Conservation (phyloP, 2,888 invertebrate genomes). For the Nomada fucata region DNA sequence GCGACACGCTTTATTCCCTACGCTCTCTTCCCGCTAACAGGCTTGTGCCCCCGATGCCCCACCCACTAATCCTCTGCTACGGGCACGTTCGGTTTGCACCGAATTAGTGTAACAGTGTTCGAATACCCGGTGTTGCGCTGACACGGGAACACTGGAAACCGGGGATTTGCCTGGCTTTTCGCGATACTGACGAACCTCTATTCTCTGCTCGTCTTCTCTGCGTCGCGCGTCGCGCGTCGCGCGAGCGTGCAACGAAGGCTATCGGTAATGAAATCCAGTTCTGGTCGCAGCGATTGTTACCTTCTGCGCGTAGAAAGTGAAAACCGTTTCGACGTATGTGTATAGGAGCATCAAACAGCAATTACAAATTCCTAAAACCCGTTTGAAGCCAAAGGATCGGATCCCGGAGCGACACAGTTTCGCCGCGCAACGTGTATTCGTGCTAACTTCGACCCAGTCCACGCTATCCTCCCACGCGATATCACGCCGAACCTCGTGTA, state of each 20-base stretch:
- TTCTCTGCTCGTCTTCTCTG: neutral
- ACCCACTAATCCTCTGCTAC: constrained; percentile 27
- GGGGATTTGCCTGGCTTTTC: constrained; percentile 4
- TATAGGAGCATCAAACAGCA: neutral
- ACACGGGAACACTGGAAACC: neutral
- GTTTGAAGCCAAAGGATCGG: constrained; percentile 2
- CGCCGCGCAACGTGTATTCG: constrained; percentile 8
- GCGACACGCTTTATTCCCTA: constrained; percentile 64
- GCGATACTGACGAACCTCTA: constrained; percentile 13
- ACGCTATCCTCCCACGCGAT: constrained; percentile 17
- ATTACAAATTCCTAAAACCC: neutral
- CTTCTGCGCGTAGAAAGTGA: neutral
- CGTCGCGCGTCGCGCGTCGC: no score
- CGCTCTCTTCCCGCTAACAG: constrained; percentile 49
- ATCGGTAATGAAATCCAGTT: constrained; percentile 20
- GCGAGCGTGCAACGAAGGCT: neutral
- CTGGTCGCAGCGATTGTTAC: constrained; percentile 7
- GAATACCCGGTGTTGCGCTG: no score
- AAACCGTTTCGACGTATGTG: neutral
- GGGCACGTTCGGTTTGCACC: no score
- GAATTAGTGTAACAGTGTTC: no score
- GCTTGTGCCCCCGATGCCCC: constrained; percentile 24
- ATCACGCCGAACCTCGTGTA: neutral
- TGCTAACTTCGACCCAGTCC: constrained; percentile 30
- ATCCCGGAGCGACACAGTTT: constrained; percentile 32